Evolutionary conservation across 37 sponge, comb jelly and placozoan species (phyloP).

Genomic region (Lycopodina hypogea): DNA sequence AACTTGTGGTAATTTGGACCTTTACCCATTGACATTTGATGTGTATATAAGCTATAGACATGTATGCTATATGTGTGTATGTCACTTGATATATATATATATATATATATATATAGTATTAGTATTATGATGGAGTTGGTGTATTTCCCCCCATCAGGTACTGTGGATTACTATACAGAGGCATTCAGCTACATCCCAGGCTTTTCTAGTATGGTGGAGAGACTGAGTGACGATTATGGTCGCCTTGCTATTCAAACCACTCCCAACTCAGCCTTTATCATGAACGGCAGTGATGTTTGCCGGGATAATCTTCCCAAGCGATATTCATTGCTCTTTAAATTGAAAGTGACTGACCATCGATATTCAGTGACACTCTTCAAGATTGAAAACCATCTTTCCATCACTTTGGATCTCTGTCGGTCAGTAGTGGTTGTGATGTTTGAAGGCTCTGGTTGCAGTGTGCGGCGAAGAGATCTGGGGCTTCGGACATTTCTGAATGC

Average conservation of each 20-base stretch:
- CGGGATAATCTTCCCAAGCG: conserved; percentile 15
- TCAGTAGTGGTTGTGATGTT: conserved; percentile 5
- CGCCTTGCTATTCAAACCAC: not conserved
- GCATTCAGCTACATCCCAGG: not conserved
- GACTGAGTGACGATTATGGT: conserved; percentile 2
- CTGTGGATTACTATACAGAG: conserved; percentile 26
- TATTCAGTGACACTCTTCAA: conserved; percentile 31
- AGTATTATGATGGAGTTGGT: too few relatives aligned
- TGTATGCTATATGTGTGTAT: too few relatives aligned
- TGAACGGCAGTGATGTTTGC: conserved; percentile 16
- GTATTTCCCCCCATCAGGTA: not conserved
- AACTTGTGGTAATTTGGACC: too few relatives aligned
- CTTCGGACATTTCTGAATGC: not conserved
- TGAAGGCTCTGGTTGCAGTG: not conserved
- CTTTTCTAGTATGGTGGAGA: not conserved
- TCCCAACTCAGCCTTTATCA: not conserved
- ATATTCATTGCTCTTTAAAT: conserved; percentile 48
- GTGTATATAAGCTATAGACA: too few relatives aligned
- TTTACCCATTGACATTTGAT: too few relatives aligned
- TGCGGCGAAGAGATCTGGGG: not conserved
- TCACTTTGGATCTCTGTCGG: conserved; percentile 28
- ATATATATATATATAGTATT: too few relatives aligned
- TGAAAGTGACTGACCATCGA: not conserved
- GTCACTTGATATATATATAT: too few relatives aligned
- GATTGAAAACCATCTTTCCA: conserved; percentile 14